phyloP scores from a whole-genome alignment of 1,140 invertebrate genomes.

The Heliconius congener region DNA sequence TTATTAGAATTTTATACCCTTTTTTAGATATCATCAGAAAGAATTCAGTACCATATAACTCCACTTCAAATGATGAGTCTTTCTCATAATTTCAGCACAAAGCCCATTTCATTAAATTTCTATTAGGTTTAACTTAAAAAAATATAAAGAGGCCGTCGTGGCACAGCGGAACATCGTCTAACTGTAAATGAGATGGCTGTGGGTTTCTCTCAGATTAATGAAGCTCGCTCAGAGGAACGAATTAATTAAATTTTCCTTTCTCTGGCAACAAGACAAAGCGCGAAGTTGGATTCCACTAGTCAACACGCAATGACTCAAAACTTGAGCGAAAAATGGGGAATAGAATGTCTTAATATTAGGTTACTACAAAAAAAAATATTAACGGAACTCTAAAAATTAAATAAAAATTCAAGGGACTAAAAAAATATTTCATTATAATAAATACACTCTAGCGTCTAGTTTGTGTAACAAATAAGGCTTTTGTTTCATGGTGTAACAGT shows the following conservation, averaged over 20 bases:
- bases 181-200: not conserved
- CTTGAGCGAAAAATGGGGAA: not conserved
- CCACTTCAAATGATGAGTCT: too few relatives aligned
- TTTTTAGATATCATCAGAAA: too few relatives aligned
- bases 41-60: too few relatives aligned
- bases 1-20: too few relatives aligned
- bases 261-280: not conserved
- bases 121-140: too few relatives aligned
- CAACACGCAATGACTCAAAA: not conserved
- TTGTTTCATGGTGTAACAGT: not conserved
- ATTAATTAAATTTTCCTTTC: not conserved
- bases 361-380: not conserved
- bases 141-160: too few relatives aligned
- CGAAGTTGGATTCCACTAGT: not conserved
- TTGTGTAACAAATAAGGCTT: not conserved
- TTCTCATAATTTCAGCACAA: too few relatives aligned
- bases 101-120: too few relatives aligned
- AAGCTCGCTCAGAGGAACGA: not conserved
- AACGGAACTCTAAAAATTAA: not conserved
- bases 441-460: constrained; percentile 7
- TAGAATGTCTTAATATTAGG: too few relatives aligned
- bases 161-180: too few relatives aligned
- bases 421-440: constrained; percentile 5
- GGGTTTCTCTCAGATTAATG: not conserved
- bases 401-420: not conserved